These are phyloP conservation scores for Polietes domitor DNA, from an alignment of 2,888 invertebrate species.

Conservation along the genomic window DNA sequence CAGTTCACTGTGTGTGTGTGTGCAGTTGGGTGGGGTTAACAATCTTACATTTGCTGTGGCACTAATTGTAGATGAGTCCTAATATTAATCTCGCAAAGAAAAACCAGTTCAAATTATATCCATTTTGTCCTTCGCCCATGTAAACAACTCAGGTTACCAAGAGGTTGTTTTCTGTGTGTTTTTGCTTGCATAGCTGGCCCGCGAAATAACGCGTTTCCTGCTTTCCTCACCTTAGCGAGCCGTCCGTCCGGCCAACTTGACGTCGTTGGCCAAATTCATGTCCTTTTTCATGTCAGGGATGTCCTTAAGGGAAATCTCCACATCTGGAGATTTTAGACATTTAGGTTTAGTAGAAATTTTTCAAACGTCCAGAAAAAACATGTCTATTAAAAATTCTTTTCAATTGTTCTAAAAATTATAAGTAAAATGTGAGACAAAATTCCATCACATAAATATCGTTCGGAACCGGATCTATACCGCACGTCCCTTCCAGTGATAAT, in stretches of 20 bases:
- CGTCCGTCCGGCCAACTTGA: neutral
- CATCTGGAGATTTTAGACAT: too few species aligned
- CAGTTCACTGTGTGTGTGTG: neutral
- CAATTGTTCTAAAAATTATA: too few species aligned
- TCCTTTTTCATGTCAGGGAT: neutral
- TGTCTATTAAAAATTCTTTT: too few species aligned
- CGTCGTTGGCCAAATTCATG: neutral
- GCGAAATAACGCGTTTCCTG: conserved; percentile 34
- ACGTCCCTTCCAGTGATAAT: too few species aligned
- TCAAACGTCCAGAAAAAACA: too few species aligned
- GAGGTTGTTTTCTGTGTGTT: neutral
- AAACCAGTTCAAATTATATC: conserved; percentile 45
- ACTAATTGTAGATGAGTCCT: conserved; percentile 61
- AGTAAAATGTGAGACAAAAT: too few species aligned
- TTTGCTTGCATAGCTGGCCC: neutral
- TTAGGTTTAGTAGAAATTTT: too few species aligned
- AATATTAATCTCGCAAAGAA: conserved; percentile 51
- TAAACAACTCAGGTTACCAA: conserved; percentile 49
- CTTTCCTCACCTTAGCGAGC: conserved; percentile 43
- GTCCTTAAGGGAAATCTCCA: neutral
- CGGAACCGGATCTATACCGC: too few species aligned
- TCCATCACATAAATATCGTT: too few species aligned
- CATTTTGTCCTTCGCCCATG: conserved; percentile 31
- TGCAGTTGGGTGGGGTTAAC: neutral
- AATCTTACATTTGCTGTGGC: conserved; percentile 35